A percentile compares a stretch with the other conserved stretches of the same genome.
These are phyloP conservation scores for Hyphantria cunea DNA, from an alignment of 1,140 invertebrate genomes.

Conservation along the genomic window DNA sequence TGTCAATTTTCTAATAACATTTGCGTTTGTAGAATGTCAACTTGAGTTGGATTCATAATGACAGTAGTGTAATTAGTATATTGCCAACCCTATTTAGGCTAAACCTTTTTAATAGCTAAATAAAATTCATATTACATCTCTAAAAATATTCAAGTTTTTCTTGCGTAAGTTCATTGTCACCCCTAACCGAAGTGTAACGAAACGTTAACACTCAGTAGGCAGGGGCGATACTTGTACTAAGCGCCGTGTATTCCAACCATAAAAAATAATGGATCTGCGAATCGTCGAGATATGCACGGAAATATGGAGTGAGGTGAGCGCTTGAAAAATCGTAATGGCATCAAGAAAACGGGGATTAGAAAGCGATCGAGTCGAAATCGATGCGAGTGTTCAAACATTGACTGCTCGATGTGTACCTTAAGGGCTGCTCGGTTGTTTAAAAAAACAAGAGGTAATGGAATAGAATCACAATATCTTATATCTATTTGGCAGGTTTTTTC, in stretches of 20 bases:
- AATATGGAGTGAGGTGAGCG: constrained; percentile 76
- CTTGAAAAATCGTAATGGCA: constrained; percentile 78
- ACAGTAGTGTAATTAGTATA: too few species aligned
- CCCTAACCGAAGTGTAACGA: constrained; percentile 39
- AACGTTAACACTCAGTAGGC: constrained; percentile 55
- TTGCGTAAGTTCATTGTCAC: constrained; percentile 41
- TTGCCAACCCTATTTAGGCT: too few species aligned
- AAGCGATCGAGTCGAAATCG: constrained; percentile 70
- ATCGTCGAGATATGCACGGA: constrained; percentile 79
- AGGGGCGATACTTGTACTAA: constrained; percentile 62
- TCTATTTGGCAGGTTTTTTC: neutral
- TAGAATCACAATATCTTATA: constrained; percentile 9
- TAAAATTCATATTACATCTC: neutral
- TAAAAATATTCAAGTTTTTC: constrained; percentile 20
- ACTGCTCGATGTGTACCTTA: constrained; percentile 16
- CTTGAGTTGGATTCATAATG: too few species aligned
- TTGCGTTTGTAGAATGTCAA: too few species aligned
- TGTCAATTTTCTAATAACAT: too few species aligned
- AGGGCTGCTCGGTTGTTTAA: constrained; percentile 23
- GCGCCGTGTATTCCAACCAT: constrained; percentile 74
- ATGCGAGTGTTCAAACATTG: constrained; percentile 45
- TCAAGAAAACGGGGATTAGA: constrained; percentile 79
- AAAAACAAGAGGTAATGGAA: constrained; percentile 17
- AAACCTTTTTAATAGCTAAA: too few species aligned
- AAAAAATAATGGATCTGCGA: constrained; percentile 81